Base-by-base conservation (phyloP, 1,140 invertebrate species). In the Matsumurasca onukii region DNA sequence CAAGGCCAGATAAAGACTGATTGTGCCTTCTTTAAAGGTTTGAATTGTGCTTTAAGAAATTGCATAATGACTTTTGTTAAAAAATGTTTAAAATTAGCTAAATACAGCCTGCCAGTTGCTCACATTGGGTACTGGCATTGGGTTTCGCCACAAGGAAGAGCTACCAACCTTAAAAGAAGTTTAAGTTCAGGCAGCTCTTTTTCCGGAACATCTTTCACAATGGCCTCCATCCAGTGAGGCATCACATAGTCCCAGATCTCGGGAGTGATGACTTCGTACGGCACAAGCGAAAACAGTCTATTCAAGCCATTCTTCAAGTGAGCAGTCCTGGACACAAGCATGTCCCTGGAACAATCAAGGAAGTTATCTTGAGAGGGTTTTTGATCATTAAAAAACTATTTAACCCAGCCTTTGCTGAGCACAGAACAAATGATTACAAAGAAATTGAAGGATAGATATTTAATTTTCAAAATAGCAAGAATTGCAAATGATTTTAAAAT, bases 171-270 rank as follows among this genome's bases (percentile, higher is more conserved):
- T 25, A 99, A 82, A 12, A 97, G 88, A 52, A 96, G 91, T 82
- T 97, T 97, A 5, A 99, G 79, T 76, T 98, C 95, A 67, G 87
- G 82, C 22, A 98, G 82, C 76, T 98, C 96, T 76, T 96, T 91
- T 78, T 97, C 91, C 0, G 93, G 92, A 3, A 98, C 91, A 78
- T 98, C 95, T 73, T 94, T 93, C 30, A 94, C 92, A 72, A 99
- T 95, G 0, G 95, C 93, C 82, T 99, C 95, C 88, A 99, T 91
- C 97, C 97, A 99, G 77, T 95, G 90, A 0, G 97, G 97, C 93
- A 99, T 99, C 13, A 98, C 93, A 77, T 93, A 91, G 77, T 98
- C 93, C 97, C 97, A 99, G 61, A 98, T 93, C 76, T 98, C 92
- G 65, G 93, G 87, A 1, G 93, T 95, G 68, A 99, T 95, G 17